These are phyloP conservation scores for Holcopasites calliopsidis DNA, from an alignment of 1,140 invertebrate genomes.

Conservation along the genomic window DNA sequence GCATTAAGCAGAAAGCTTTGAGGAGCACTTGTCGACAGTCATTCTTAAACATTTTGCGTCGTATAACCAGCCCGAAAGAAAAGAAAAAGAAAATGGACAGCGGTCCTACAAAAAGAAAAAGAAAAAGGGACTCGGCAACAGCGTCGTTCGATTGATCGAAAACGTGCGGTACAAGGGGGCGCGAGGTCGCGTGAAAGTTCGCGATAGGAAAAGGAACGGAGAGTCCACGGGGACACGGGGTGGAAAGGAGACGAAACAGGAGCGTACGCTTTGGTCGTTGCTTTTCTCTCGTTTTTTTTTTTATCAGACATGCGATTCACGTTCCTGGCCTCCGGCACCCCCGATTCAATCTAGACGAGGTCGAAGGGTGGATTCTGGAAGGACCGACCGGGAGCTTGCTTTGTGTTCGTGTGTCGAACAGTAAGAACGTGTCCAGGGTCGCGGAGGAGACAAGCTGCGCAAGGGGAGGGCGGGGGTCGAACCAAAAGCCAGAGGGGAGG, in stretches of 20 bases:
- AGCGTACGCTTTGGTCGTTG: slow-evolving; percentile 11
- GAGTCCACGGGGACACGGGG: not conserved
- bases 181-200: slow-evolving; percentile 18
- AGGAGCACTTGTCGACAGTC: too few species aligned
- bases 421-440: slow-evolving; percentile 46
- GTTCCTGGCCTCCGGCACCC: slow-evolving; percentile 38
- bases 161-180: too few species aligned
- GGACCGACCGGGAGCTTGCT: slow-evolving; percentile 16
- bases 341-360: slow-evolving; percentile 57
- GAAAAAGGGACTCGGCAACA: too few species aligned
- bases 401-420: slow-evolving; percentile 37
- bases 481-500: not conserved
- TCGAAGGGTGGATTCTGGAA: slow-evolving; percentile 49
- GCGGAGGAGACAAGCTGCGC: not conserved
- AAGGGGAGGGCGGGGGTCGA: not conserved
- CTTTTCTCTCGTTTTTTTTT: slow-evolving; percentile 10
- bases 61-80: too few species aligned
- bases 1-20: too few species aligned
- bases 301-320: slow-evolving; percentile 58
- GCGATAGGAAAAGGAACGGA: not conserved
- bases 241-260: slow-evolving; percentile 1
- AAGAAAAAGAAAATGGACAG: too few species aligned
- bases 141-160: too few species aligned
- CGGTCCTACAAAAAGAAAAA: too few species aligned
- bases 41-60: too few species aligned